Base-by-base conservation (phyloP, 2,113 vertebrate species). In the Gracilinanus agilis region DNA sequence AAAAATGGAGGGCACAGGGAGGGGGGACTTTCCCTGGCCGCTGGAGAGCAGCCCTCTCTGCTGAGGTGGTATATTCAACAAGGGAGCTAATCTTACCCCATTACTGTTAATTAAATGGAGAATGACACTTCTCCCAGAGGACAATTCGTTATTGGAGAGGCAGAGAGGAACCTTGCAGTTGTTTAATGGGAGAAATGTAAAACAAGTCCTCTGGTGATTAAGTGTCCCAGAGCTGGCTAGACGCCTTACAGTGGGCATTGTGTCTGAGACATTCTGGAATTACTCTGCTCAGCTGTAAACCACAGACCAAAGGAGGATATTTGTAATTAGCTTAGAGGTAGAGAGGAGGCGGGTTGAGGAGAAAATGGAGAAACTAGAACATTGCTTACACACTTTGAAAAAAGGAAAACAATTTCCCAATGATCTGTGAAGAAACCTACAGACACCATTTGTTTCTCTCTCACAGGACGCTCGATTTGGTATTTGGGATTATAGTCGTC, bases 91-190 rank as follows among this genome's bases (percentile, higher is more conserved):
- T 90, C 54, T 16, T 27, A 88, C 24, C 95, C 89, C 53, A 25
- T 53, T 92, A 53, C 40, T 92, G 91, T 90, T 95, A 96, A 96
- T 96, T 97, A 96, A 97, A 97, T 25, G 55, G 91, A 75, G 27
- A 91, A 92, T 94, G 75, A 27, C 95, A 96, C 58, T 13, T 97
- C 90, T 97, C 96, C 95, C 23, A 0, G 55, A 94, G 94, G 92
- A 95, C 75, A 16, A 8, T 19, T 89, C 40, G 88, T 93, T 94
- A 90, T 61, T 95, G 94, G 88, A 95, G 95, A 92, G 90, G 55
- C 89, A 88, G 95, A 92, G 91, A 91, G 54, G 61, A 95, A 34
- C 94, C 93, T 92, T 94, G 67, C 91, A 97, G 92, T 67, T 67
- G 61, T 92, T 96, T 93, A 93, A 90, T 29, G 95, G 96, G 91